Evolutionary conservation across 2,888 invertebrate genomes (phyloP).

Genomic region (Strigamia transsilvanica): DNA sequence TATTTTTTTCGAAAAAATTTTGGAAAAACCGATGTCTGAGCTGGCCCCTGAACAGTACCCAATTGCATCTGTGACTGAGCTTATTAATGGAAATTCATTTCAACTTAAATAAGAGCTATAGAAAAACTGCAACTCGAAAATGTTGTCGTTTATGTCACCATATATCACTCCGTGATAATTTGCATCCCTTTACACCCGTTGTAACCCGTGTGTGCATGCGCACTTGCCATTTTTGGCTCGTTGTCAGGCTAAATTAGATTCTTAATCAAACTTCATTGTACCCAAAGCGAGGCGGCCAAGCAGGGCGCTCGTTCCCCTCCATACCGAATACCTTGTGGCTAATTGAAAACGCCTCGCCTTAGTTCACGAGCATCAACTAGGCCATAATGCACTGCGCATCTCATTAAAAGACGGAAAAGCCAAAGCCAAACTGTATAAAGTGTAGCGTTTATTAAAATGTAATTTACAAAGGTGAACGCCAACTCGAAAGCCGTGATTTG

Average conservation of each 20-base stretch:
- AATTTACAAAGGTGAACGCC: constrained; percentile 24
- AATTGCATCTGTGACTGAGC: too few relatives aligned
- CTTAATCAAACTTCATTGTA: constrained; percentile 47
- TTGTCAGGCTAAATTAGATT: constrained; percentile 49
- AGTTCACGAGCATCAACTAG: constrained; percentile 31
- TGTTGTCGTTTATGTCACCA: background rate
- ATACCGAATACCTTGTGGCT: constrained; percentile 42
- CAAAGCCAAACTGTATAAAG: background rate
- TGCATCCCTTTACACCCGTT: constrained; percentile 9
- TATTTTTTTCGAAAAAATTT: too few relatives aligned
- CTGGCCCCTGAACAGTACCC: too few relatives aligned
- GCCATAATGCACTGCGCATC: constrained; percentile 45
- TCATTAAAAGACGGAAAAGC: constrained; percentile 32
- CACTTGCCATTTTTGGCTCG: constrained; percentile 36
- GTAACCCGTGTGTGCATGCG: background rate
- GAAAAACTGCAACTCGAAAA: too few relatives aligned
- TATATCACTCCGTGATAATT: background rate
- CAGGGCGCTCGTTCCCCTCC: constrained; percentile 40
- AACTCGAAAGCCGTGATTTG: background rate
- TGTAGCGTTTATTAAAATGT: constrained; percentile 27
- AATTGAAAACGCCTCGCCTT: constrained; percentile 49
- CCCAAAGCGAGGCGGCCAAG: constrained; percentile 48
- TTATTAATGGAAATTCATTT: too few relatives aligned
- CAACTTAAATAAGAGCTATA: too few relatives aligned
- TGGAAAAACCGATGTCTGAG: too few relatives aligned